Evolutionary conservation across 2,797 vertebrate genomes (phyloP).

Genomic region (Rhodeus uyekii): DNA sequence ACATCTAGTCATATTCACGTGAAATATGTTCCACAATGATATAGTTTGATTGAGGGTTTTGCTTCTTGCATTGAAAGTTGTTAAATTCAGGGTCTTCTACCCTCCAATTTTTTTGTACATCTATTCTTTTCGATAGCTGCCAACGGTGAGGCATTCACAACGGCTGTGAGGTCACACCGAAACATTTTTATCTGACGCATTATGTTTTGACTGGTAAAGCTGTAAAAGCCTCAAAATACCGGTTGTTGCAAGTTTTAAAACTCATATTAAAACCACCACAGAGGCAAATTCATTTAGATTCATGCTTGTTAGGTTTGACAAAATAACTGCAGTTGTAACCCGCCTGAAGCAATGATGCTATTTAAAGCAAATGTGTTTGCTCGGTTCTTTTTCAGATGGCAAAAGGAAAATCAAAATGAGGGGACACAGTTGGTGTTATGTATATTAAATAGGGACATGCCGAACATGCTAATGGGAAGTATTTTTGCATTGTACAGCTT

Average conservation of each 20-base stretch:
- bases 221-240: background rate
- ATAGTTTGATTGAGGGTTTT: background rate
- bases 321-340: conserved; percentile 63
- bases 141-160: background rate
- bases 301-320: conserved; percentile 62
- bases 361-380: conserved; percentile 66
- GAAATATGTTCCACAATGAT: background rate
- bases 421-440: background rate
- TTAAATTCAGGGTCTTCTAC: background rate
- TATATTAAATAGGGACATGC: conserved; percentile 9
- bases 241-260: background rate
- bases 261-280: background rate
- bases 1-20: background rate
- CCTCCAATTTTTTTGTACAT: background rate
- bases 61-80: background rate
- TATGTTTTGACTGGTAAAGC: background rate
- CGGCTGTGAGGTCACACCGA: background rate
- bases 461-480: background rate
- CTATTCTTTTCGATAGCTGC: background rate
- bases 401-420: background rate
- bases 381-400: conserved; percentile 20
- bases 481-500: background rate
- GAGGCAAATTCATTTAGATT: conserved; percentile 37
- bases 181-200: background rate
- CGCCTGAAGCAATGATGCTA: conserved; percentile 68